These are phyloP conservation scores for Drosophila navojoa DNA, from an alignment of 1,140 invertebrate genomes.

Conservation along the genomic window DNA sequence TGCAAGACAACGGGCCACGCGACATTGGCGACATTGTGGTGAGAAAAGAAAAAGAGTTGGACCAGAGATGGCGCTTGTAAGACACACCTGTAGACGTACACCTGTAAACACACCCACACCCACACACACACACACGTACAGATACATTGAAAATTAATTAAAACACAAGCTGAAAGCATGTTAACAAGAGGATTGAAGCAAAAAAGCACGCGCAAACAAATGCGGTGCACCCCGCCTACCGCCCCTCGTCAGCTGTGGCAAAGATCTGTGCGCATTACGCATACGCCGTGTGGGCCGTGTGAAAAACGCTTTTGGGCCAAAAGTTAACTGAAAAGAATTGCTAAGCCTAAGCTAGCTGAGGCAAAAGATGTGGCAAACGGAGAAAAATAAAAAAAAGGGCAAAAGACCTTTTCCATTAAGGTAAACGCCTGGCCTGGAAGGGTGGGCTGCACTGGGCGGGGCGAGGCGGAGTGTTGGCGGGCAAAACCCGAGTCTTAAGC, in stretches of 20 bases:
- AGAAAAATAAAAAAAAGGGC: slow-evolving; percentile 32
- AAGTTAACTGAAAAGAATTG: slow-evolving; percentile 54
- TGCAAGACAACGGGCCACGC: neutral
- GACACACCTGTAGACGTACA: neutral
- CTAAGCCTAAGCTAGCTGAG: slow-evolving; percentile 29
- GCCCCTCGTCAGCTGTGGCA: neutral
- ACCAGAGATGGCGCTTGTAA: neutral
- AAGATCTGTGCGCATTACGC: slow-evolving; percentile 50
- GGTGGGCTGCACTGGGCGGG: too few species aligned
- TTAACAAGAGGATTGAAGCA: slow-evolving; percentile 74
- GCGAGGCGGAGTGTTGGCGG: too few species aligned
- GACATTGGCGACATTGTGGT: neutral
- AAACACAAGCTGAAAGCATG: slow-evolving; percentile 69
- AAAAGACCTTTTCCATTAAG: slow-evolving; percentile 70
- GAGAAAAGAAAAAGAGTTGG: neutral
- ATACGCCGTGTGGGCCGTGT: slow-evolving; percentile 69
- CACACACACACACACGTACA: slow-evolving; percentile 6
- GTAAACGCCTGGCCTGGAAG: slow-evolving; percentile 42
- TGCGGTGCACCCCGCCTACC: slow-evolving; percentile 12
- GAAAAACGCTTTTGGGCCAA: slow-evolving; percentile 69
- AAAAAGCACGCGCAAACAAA: slow-evolving; percentile 60
- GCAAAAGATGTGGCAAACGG: neutral
- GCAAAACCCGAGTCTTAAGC: slow-evolving; percentile 22
- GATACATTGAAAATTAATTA: slow-evolving; percentile 79
- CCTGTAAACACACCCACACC: neutral